Evolutionary conservation across 2,888 invertebrate species (phyloP), one percentile per base, ranked within the genome.

Genomic region (Leptura quadrifasciata): DNA sequence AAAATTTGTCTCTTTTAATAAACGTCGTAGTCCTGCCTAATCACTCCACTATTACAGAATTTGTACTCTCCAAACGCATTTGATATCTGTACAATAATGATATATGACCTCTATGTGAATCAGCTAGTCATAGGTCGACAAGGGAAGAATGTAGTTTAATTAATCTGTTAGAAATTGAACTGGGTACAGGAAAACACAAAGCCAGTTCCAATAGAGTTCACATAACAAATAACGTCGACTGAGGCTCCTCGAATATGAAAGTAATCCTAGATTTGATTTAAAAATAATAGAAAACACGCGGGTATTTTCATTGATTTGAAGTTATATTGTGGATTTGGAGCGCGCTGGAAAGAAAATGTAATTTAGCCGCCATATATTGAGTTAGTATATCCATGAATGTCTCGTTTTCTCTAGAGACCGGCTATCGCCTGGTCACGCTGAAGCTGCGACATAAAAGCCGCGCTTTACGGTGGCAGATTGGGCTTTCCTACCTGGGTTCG

Each of bases 381-480:
- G 74, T 74, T 74, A 74, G 58, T 69, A 77, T 77, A 79, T 80
- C 78, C 77, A 80, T 79, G 80, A 74, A 77, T 79, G 80, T 76
- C 74, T 74, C 69, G 65, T 74, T 75, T 72, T 74, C 80, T 80
- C 75, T 39, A 18, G 80, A 79, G 78, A 73, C 69, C 17, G 76
- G 76, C 78, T 76, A 78, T 80, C 76, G 72, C 47, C 68, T 72
- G 76, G 75, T 74, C 76, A 76, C 68, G 77, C 72, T 67, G 76
- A 64, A 57, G 67, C 74, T 75, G 76, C 67, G 76, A 78, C 78
- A 76, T 78, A 80, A 78, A 80, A 79, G 80, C 79, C 70, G 52
- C 73, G 76, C 75, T 80, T 83, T 81, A 81, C 76, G 64, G 78
- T 71, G 69, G 68, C 77, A 77, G 80, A 83, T 81, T 80, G 80